Percentiles rank a stretch among this genome's conserved stretches.
Conservation (phyloP, 2,888 invertebrate genomes). For the Homarus gammarus region DNA sequence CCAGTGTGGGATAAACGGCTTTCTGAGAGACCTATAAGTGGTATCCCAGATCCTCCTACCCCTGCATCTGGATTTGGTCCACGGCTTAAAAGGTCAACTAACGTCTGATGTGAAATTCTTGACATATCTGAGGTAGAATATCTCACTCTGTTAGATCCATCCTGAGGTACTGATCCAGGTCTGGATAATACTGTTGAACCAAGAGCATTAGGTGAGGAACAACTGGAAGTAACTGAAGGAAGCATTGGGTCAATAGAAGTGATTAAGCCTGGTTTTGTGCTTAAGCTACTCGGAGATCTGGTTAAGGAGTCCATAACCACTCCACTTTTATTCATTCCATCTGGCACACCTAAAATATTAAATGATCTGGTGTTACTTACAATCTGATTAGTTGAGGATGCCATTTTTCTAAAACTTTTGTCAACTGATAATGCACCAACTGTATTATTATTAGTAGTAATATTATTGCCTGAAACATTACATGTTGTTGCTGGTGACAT, state of each 20-base stretch:
- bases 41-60: conserved; percentile 32
- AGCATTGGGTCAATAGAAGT: conserved; percentile 63
- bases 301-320: conserved; percentile 6
- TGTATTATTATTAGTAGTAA: conserved; percentile 5
- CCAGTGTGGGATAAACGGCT: conserved; percentile 45
- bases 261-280: conserved; percentile 45
- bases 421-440: conserved; percentile 33
- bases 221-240: conserved; percentile 55
- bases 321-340: conserved; percentile 47
- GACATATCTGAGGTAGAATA: conserved; percentile 22
- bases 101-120: conserved; percentile 42
- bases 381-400: neutral
- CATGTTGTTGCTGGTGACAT: conserved; percentile 36
- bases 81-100: conserved; percentile 49
- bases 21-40: conserved; percentile 47
- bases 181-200: conserved; percentile 19
- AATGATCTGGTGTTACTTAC: conserved; percentile 21
- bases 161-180: conserved; percentile 20
- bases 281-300: conserved; percentile 26
- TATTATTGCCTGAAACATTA: conserved; percentile 36
- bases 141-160: conserved; percentile 10
- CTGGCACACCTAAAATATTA: conserved; percentile 20
- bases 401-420: conserved; percentile 33
- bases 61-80: conserved; percentile 37
- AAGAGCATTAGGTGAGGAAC: conserved; percentile 47